phyloP scores from a whole-genome alignment of 1,140 invertebrate species.

The Oscheius sp. region DNA sequence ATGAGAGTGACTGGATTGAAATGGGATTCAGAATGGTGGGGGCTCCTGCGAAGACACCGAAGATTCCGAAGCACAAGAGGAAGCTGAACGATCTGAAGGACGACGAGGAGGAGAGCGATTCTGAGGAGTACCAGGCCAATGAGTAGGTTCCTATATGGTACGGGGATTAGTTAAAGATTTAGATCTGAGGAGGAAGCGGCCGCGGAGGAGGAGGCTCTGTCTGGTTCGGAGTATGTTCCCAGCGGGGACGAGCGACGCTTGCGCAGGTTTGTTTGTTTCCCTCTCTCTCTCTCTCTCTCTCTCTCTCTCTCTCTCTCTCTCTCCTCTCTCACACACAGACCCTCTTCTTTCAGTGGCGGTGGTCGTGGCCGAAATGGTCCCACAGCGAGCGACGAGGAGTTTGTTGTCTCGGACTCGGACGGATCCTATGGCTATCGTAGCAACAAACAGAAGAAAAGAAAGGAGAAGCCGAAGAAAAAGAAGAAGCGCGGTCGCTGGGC shows the following conservation, averaged over 20 bases:
- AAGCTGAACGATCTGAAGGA: conserved; percentile 20
- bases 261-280: neutral
- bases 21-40: neutral
- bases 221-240: conserved; percentile 18
- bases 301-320: neutral
- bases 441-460: neutral
- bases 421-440: neutral
- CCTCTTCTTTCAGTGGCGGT: too few relatives aligned
- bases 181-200: conserved; percentile 7
- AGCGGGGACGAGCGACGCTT: conserved; percentile 5
- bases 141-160: conserved; percentile 5
- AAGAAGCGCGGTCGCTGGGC: neutral
- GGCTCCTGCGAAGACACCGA: neutral
- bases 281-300: too few relatives aligned
- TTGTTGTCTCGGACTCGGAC: neutral
- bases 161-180: neutral
- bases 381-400: neutral
- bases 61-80: conserved; percentile 1
- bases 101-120: conserved; percentile 9
- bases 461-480: conserved; percentile 7
- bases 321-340: neutral
- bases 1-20: neutral
- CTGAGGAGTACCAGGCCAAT: conserved; percentile 25
- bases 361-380: neutral
- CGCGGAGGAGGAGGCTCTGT: neutral